These are phyloP conservation scores for Meloidogyne chitwoodi DNA, from an alignment of 1,140 invertebrate genomes.

Conservation along the genomic window DNA sequence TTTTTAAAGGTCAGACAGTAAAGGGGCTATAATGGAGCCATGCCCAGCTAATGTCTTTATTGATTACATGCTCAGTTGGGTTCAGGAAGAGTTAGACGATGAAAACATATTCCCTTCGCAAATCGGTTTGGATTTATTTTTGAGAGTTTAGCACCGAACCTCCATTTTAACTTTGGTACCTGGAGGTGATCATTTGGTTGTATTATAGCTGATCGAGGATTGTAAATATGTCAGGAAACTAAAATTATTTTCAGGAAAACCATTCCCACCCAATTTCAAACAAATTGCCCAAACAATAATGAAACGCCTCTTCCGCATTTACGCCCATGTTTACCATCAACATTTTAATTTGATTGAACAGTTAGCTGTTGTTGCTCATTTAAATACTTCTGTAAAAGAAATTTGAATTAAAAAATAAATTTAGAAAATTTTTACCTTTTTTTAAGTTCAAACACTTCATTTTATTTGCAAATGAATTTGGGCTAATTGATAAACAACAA, in stretches of 20 bases:
- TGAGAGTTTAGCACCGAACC: neutral
- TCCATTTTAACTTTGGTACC: no score
- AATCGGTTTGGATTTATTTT: conserved; percentile 71
- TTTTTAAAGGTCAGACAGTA: conserved; percentile 17
- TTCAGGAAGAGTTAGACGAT: conserved; percentile 97
- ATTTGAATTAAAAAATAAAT: neutral
- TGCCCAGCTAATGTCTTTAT: conserved; percentile 70
- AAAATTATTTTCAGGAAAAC: conserved; percentile 46
- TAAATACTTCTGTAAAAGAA: conserved; percentile 72
- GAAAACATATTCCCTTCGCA: conserved; percentile 97
- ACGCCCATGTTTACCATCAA: conserved; percentile 99
- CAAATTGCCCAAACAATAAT: conserved; percentile 95
- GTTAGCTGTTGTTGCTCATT: conserved; percentile 93
- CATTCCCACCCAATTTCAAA: conserved; percentile 68
- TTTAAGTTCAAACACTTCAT: conserved; percentile 98
- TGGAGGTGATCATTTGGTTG: neutral
- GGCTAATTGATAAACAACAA: conserved; percentile 71
- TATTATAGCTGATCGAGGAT: no score
- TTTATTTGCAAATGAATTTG: conserved; percentile 97
- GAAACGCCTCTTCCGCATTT: conserved; percentile 93
- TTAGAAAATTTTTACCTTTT: neutral
- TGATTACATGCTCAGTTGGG: conserved; percentile 99
- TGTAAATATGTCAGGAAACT: no score
- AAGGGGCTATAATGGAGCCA: conserved; percentile 8
- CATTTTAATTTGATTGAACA: conserved; percentile 96